Evolutionary conservation across 2,888 invertebrate genomes (phyloP).

Genomic region (Listrodromus nycthemerus): DNA sequence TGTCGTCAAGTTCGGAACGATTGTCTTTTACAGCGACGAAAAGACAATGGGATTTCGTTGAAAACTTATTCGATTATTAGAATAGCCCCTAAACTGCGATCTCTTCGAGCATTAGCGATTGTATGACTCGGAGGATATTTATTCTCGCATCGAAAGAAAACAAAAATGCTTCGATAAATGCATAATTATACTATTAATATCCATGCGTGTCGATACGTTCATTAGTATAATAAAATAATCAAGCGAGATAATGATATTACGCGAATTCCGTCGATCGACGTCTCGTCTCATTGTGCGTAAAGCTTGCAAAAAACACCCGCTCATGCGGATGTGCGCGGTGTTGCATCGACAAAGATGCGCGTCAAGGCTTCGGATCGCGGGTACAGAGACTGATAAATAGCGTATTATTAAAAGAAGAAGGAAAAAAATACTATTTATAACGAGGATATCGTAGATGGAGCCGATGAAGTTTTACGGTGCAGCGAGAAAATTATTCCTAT

Average conservation of each 20-base stretch:
- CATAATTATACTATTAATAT: constrained; percentile 49
- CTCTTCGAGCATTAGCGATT: background rate
- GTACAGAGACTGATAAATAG: constrained; percentile 66
- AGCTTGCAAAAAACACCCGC: constrained; percentile 10
- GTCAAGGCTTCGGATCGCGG: constrained; percentile 56
- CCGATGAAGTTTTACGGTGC: constrained; percentile 47
- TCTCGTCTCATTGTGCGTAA: constrained; percentile 40
- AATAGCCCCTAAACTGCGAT: background rate
- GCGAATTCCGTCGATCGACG: constrained; percentile 36
- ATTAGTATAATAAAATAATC: constrained; percentile 28
- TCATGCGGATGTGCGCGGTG: constrained; percentile 10
- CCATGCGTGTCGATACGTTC: constrained; percentile 43
- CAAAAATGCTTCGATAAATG: constrained; percentile 14
- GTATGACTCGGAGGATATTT: background rate
- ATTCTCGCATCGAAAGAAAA: background rate
- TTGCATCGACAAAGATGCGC: constrained; percentile 22
- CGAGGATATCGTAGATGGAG: constrained; percentile 13
- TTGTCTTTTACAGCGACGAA: constrained; percentile 12
- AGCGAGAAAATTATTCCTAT: constrained; percentile 18
- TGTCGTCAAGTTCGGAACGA: background rate
- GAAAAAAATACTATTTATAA: constrained; percentile 52
- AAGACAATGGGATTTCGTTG: background rate
- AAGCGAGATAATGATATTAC: constrained; percentile 44
- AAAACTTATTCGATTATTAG: constrained; percentile 1
- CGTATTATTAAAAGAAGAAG: constrained; percentile 58